Conservation (phyloP, 2,888 invertebrate genomes). For the Euspilapteryx auroguttella region DNA sequence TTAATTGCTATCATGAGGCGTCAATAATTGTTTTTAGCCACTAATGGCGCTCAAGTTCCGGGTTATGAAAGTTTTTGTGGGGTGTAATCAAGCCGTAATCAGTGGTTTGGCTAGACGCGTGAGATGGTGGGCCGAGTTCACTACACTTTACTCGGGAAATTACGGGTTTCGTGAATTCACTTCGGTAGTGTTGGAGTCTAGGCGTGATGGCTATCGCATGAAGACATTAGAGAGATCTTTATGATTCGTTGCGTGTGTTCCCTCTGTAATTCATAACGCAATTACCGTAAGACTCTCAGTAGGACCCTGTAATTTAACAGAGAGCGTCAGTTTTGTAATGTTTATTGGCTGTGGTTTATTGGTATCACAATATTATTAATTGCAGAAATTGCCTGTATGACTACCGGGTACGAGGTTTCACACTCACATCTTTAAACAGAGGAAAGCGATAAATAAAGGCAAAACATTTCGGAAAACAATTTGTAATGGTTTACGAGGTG, state of each 20-base stretch:
- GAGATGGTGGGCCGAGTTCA: constrained; percentile 34
- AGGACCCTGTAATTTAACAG: constrained; percentile 30
- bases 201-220: constrained; percentile 24
- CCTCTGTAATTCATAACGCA: constrained; percentile 33
- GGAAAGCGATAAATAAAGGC: constrained; percentile 21
- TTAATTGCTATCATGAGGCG: constrained; percentile 56
- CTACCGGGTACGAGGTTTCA: too few relatives aligned
- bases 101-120: constrained; percentile 47
- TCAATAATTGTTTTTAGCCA: constrained; percentile 52
- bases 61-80: constrained; percentile 53
- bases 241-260: constrained; percentile 43
- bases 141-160: constrained; percentile 30
- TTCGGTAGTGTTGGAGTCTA: neutral
- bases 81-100: constrained; percentile 53
- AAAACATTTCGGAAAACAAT: constrained; percentile 36
- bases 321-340: constrained; percentile 15
- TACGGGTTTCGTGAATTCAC: constrained; percentile 35
- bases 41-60: constrained; percentile 52
- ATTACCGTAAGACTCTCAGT: constrained; percentile 25
- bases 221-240: constrained; percentile 51
- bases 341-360: constrained; percentile 5
- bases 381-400: too few relatives aligned
- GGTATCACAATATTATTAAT: too few relatives aligned
- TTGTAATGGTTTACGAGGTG: constrained; percentile 35
- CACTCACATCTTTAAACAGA: constrained; percentile 16